Conservation (phyloP, 2,888 invertebrate species). For the Apocheima hispidaria region DNA sequence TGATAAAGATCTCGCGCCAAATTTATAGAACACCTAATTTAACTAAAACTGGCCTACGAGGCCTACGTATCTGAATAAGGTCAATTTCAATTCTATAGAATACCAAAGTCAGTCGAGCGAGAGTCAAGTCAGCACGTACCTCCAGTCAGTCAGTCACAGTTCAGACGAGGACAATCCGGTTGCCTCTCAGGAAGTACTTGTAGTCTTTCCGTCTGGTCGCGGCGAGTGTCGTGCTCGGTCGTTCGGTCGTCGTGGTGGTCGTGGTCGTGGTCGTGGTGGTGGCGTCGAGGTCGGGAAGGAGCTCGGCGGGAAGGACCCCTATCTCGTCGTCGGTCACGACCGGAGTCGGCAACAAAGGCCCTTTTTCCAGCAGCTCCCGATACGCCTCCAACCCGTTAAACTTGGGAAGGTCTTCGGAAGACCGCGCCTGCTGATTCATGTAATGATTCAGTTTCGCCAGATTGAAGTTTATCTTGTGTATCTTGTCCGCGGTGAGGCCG, state of each 20-base stretch:
- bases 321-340: constrained; percentile 77
- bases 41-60: not conserved
- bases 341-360: constrained; percentile 70
- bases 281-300: constrained; percentile 60
- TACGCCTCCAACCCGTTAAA: constrained; percentile 64
- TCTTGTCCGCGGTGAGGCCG: constrained; percentile 71
- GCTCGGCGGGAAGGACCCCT: constrained; percentile 75
- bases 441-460: constrained; percentile 68
- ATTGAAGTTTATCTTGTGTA: constrained; percentile 76
- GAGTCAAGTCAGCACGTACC: constrained; percentile 39
- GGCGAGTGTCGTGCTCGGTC: constrained; percentile 58
- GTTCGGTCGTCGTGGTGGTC: constrained; percentile 56
- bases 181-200: constrained; percentile 79
- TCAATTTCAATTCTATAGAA: not conserved
- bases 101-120: not conserved
- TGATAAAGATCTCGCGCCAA: not conserved
- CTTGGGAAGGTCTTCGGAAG: constrained; percentile 68
- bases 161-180: constrained; percentile 82
- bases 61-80: not conserved
- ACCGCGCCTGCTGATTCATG: constrained; percentile 69
- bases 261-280: constrained; percentile 57
- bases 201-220: constrained; percentile 73
- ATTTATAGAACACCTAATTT: not conserved
- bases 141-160: constrained; percentile 59
- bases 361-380: constrained; percentile 64